Evolutionary conservation across 1,140 invertebrate species (phyloP), one percentile per base, ranked within the genome.

Genomic region (Bombyx mandarina): DNA sequence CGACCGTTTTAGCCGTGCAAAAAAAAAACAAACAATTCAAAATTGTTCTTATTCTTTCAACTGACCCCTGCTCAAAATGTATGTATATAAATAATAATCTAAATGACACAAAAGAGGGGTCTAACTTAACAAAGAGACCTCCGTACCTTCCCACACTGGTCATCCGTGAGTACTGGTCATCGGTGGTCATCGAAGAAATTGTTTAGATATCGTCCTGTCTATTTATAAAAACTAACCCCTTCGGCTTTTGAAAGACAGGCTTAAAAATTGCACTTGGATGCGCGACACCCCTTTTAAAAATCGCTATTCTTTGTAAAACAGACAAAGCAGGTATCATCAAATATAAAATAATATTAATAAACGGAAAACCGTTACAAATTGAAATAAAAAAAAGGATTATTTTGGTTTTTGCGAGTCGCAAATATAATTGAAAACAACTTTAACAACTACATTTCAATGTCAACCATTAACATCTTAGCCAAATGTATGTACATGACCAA

Each of bases 81-180:
- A 68, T 66, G 74, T 73, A 75, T 65, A 69, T 72, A 56, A 71
- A 71, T 68, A 77, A 77, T 79, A 71, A 57, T 58, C 54, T 52
- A 35, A 35, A 35, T 35, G 26, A 35, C 56, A 75, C 66, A 78
- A 78, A 69, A 65, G 61, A 80, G 66, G 81, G 82, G 78, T 82
- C 78, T 78, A 82, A 48, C 68, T 67, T 75, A 58, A 75, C 68
- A 75, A 72, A 69, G 69, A 56, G 56, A 63, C 58, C 53, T 56
- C 58, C 61, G 65, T 60, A 53, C 52, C 72, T 75, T 75, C 72
- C 65, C 75, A 75, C 69, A 77, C 72, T 73, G 76, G 71, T 71
- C 77, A 77, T 69, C 71, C 72, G 64, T 66, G 67, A 65, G 77
- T 78, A 81, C 75, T 77, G 79, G 79, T 81, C 81, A 82, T 84